These are phyloP conservation scores for Andricus quercusramuli DNA, from an alignment of 2,888 invertebrate genomes.

Conservation along the genomic window DNA sequence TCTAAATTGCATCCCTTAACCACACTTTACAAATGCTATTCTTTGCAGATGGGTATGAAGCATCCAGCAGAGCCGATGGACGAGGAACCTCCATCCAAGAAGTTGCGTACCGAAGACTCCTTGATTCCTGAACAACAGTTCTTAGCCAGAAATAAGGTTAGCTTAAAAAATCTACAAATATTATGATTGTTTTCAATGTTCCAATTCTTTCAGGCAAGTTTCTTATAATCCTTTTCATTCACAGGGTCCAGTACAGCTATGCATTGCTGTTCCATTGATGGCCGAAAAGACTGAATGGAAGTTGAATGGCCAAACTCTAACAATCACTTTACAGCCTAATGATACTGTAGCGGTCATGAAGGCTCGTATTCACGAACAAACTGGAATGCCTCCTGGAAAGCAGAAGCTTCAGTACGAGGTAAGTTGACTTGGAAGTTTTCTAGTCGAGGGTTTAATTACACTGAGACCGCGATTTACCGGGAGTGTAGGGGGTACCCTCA, in stretches of 20 bases:
- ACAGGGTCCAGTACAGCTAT: slow-evolving; percentile 88
- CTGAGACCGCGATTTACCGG: too few relatives aligned
- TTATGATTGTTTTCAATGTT: slow-evolving; percentile 20
- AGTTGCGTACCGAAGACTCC: slow-evolving; percentile 94
- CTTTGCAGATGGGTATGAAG: slow-evolving; percentile 78
- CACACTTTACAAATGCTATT: slow-evolving; percentile 36
- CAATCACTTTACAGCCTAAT: slow-evolving; percentile 87
- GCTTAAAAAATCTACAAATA: slow-evolving; percentile 78
- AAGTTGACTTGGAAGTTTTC: slow-evolving; percentile 58
- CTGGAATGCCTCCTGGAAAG: slow-evolving; percentile 97
- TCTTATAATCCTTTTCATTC: slow-evolving; percentile 27
- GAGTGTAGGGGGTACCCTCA: too few relatives aligned
- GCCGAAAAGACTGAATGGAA: slow-evolving; percentile 97
- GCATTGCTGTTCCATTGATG: slow-evolving; percentile 90
- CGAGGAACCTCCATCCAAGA: slow-evolving; percentile 90
- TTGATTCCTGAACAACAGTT: slow-evolving; percentile 94
- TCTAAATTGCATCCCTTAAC: not conserved
- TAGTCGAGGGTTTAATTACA: not conserved
- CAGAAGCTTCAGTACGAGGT: slow-evolving; percentile 98
- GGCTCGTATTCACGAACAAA: slow-evolving; percentile 90
- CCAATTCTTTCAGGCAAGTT: not conserved
- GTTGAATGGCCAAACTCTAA: slow-evolving; percentile 92
- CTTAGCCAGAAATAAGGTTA: slow-evolving; percentile 84
- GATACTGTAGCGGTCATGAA: slow-evolving; percentile 93
- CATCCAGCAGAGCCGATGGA: slow-evolving; percentile 77